Conservation (phyloP, 2,797 vertebrate species). For the Tragopan temminckii region DNA sequence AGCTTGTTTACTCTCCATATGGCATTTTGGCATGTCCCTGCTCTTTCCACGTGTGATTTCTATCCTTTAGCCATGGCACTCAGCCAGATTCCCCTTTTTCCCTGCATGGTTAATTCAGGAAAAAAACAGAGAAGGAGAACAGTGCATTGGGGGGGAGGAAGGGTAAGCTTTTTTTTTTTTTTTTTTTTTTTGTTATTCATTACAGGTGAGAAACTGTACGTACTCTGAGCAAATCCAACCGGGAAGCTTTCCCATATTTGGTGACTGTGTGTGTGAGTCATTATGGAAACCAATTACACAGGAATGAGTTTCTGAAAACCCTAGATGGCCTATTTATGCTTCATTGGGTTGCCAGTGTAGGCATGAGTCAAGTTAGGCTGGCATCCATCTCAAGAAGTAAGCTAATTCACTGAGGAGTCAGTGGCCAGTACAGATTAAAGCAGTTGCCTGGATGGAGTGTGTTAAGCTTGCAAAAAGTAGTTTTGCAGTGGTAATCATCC, state of each 20-base stretch:
- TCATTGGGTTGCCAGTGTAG: background rate
- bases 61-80: conserved; percentile 19
- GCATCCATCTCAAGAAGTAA: background rate
- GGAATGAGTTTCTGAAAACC: background rate
- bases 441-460: background rate
- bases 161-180: background rate
- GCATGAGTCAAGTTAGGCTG: background rate
- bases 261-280: background rate
- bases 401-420: background rate
- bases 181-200: background rate
- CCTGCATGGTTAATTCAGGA: background rate
- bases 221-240: background rate
- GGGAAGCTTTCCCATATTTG: background rate
- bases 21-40: conserved; percentile 26
- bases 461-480: background rate
- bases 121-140: fast-evolving
- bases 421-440: background rate
- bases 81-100: background rate
- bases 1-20: conserved; percentile 47
- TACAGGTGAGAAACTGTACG: background rate
- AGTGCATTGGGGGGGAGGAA: fast-evolving
- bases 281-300: background rate
- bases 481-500: background rate
- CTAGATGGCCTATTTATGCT: background rate
- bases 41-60: background rate